Percentiles rank a stretch among this genome's conserved stretches.
Evolutionary conservation across 2,888 invertebrate species (phyloP).

Genomic region (Lasioglossum lativentre): DNA sequence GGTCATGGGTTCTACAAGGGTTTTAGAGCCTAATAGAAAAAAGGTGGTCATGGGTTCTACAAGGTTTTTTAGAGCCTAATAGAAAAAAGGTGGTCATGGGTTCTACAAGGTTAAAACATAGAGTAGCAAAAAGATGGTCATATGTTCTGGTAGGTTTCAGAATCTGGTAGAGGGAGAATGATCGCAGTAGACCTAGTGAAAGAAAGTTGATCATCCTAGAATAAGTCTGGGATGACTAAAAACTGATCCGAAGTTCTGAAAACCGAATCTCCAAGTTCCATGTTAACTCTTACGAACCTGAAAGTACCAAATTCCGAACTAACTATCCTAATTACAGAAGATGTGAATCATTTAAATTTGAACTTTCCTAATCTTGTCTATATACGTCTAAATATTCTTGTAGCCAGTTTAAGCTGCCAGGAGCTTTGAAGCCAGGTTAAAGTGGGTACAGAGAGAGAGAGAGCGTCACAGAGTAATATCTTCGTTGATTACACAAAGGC

Average conservation of each 20-base stretch:
- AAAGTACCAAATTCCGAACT: background rate
- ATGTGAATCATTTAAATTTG: background rate
- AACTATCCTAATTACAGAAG: background rate
- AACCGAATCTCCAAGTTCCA: background rate
- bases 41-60: background rate
- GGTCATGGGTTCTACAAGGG: background rate
- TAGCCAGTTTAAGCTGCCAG: background rate
- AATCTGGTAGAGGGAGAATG: too few relatives aligned
- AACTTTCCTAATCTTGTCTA: background rate
- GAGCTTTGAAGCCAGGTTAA: background rate
- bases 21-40: background rate
- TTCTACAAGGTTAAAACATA: background rate
- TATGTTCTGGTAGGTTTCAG: too few relatives aligned
- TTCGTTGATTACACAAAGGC: conserved; percentile 4
- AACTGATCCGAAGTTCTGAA: background rate
- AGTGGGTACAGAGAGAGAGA: background rate
- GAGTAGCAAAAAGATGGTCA: too few relatives aligned
- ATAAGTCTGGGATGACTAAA: too few relatives aligned
- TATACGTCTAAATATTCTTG: background rate
- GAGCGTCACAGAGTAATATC: background rate
- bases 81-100: too few relatives aligned
- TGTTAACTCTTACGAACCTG: background rate
- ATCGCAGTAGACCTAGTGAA: too few relatives aligned
- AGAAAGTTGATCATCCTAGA: too few relatives aligned
- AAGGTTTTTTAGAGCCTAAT: too few relatives aligned